A percentile compares a stretch with the other conserved stretches of the same genome.
These are phyloP conservation scores for Microcebus murinus DNA, from an alignment of 2,113 vertebrate genomes.

Conservation along the genomic window DNA sequence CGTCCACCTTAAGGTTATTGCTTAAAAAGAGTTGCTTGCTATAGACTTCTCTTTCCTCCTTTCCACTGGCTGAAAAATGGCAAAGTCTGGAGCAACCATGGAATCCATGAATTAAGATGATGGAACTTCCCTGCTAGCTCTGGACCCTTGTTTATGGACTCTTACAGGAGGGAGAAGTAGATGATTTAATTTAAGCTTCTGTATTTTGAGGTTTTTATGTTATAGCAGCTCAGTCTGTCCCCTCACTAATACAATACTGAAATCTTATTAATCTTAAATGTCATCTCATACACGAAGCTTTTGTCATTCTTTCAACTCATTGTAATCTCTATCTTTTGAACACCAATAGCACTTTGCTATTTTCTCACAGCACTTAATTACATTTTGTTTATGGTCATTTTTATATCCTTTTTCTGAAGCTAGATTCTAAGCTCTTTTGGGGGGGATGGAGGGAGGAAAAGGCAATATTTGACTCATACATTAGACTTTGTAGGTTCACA, in stretches of 20 bases:
- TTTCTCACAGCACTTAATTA: not conserved
- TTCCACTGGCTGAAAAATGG: not conserved
- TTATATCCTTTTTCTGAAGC: not conserved
- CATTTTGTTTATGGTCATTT: not conserved
- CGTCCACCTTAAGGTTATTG: not conserved
- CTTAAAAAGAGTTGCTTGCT: not conserved
- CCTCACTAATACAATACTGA: not conserved
- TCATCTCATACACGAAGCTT: not conserved
- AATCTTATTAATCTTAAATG: conserved; percentile 13
- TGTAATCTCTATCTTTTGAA: not conserved
- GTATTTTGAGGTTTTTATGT: not conserved
- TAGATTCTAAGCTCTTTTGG: not conserved
- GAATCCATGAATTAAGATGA: not conserved
- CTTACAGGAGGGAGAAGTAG: not conserved
- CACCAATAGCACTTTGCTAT: not conserved
- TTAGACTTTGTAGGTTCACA: not conserved
- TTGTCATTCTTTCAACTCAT: not conserved
- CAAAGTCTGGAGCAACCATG: not conserved
- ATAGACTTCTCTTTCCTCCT: not conserved
- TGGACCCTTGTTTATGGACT: not conserved
- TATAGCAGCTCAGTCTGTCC: not conserved
- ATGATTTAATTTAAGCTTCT: not conserved
- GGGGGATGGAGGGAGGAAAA: not conserved
- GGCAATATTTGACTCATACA: not conserved
- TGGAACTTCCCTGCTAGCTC: not conserved